These are phyloP conservation scores for Apodemia mormo DNA, from an alignment of 2,888 invertebrate species.

Conservation along the genomic window DNA sequence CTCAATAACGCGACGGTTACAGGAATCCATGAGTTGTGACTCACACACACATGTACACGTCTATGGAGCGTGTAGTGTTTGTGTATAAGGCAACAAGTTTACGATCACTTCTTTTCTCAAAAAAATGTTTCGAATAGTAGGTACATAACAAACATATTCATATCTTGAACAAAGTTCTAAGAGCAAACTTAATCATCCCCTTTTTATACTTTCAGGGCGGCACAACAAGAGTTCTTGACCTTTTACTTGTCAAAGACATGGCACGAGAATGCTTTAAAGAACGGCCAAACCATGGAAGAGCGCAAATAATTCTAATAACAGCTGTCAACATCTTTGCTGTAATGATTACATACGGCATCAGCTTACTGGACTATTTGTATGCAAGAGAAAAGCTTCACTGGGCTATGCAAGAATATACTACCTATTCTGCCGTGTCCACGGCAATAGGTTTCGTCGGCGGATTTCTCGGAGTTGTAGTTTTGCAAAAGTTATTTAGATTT, in stretches of 20 bases:
- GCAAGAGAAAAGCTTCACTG: slow-evolving; percentile 82
- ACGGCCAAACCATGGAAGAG: slow-evolving; percentile 70
- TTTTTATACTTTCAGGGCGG: slow-evolving; percentile 45
- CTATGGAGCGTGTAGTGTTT: no score
- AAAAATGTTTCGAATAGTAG: no score
- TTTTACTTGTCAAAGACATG: slow-evolving; percentile 67
- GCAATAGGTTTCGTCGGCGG: slow-evolving; percentile 73
- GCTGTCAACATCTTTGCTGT: slow-evolving; percentile 46
- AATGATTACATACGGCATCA: slow-evolving; percentile 62
- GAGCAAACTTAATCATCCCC: not conserved
- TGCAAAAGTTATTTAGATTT: slow-evolving; percentile 60
- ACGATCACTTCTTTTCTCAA: no score
- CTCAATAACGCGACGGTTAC: no score
- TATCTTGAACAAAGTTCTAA: not conserved
- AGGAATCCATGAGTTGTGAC: no score
- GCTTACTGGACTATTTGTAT: slow-evolving; percentile 79
- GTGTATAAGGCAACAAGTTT: no score
- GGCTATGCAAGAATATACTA: slow-evolving; percentile 80
- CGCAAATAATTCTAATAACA: slow-evolving; percentile 67
- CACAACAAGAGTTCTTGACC: slow-evolving; percentile 51
- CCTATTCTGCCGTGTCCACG: slow-evolving; percentile 70
- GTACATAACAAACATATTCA: no score
- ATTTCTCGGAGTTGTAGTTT: slow-evolving; percentile 52
- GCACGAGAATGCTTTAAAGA: slow-evolving; percentile 65
- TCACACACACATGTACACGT: no score